Percentiles rank a stretch among this genome's conserved stretches.
These are phyloP conservation scores for Abrostola tripartita DNA, from an alignment of 2,888 invertebrate species.

Conservation along the genomic window DNA sequence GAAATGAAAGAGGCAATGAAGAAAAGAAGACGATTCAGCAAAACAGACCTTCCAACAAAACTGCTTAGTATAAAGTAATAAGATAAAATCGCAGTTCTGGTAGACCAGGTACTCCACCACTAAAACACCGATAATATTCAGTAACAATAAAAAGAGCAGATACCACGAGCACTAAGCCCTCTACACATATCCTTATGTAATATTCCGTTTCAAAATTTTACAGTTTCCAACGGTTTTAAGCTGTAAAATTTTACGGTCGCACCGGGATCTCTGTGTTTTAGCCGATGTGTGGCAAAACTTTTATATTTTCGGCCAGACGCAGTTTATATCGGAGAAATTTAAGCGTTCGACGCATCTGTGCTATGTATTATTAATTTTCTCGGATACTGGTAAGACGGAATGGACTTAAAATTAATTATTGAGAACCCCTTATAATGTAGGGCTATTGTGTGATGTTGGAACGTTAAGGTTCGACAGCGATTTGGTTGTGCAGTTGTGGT, in stretches of 20 bases:
- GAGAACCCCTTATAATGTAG: not conserved
- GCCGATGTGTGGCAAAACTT: conserved; percentile 47
- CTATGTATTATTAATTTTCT: conserved; percentile 49
- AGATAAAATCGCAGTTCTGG: conserved; percentile 32
- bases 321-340: conserved; percentile 53
- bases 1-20: not conserved
- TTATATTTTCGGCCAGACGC: conserved; percentile 52
- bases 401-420: conserved; percentile 1
- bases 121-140: conserved; percentile 37
- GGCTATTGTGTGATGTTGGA: not conserved
- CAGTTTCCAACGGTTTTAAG: conserved; percentile 59
- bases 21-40: not conserved
- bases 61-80: not conserved
- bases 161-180: conserved; percentile 37
- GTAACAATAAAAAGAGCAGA: conserved; percentile 43
- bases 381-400: conserved; percentile 11
- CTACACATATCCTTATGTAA: conserved; percentile 38
- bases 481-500: not conserved
- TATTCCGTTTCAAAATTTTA: conserved; percentile 50
- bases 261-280: conserved; percentile 34
- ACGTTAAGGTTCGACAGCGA: not conserved
- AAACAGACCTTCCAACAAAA: not conserved
- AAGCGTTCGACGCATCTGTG: conserved; percentile 30
- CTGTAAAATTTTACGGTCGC: conserved; percentile 64
- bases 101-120: conserved; percentile 11